Evolutionary conservation across 2,113 vertebrate genomes (phyloP).

Genomic region (Elgaria multicarinata): DNA sequence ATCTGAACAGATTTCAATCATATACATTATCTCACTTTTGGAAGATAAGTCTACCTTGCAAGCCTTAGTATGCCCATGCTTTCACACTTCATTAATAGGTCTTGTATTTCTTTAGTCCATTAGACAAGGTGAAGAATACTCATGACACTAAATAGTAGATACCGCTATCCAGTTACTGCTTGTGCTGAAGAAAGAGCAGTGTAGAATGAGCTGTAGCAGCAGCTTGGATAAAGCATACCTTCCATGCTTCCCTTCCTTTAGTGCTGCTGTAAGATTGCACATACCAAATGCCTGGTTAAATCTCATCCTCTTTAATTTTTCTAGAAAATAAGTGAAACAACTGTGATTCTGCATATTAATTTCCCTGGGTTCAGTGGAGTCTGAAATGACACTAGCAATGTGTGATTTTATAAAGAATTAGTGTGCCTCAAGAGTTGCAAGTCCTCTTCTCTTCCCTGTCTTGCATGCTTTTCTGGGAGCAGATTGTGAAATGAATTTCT

Average conservation of each 20-base stretch:
- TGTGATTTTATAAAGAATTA: background rate
- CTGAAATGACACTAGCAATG: background rate
- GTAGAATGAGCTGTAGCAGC: background rate
- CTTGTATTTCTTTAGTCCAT: background rate
- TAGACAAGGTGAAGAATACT: background rate
- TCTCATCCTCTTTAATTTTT: background rate
- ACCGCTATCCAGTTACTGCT: background rate
- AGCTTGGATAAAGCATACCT: background rate
- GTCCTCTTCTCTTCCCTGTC: background rate
- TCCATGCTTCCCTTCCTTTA: background rate
- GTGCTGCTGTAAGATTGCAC: background rate
- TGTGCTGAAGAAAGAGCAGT: background rate
- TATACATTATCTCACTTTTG: background rate
- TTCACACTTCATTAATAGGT: background rate
- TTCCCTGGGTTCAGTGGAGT: background rate
- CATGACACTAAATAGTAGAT: background rate
- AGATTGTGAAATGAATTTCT: background rate
- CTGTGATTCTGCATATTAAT: background rate
- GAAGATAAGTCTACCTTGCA: background rate
- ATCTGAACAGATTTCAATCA: background rate
- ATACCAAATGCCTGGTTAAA: background rate
- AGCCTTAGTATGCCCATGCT: background rate
- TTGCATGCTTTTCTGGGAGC: background rate
- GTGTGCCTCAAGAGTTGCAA: background rate
- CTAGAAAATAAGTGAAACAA: background rate